Evolutionary conservation across 2,797 vertebrate species (phyloP).

Genomic region (Pangasius djambal): DNA sequence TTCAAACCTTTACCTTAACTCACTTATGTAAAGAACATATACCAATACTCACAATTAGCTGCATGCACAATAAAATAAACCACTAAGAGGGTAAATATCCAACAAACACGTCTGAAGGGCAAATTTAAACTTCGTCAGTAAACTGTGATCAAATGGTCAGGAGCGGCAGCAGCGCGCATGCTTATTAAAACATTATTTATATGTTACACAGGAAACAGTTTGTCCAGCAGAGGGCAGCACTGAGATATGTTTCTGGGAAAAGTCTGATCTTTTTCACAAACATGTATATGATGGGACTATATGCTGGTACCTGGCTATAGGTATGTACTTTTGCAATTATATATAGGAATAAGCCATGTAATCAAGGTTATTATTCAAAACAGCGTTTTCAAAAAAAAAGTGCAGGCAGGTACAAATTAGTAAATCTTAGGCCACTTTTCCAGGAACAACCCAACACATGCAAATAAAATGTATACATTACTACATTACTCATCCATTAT

Average conservation of each 20-base stretch:
- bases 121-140: not conserved
- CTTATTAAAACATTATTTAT: not conserved
- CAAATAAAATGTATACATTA: not conserved
- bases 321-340: not conserved
- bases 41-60: not conserved
- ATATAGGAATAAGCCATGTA: not conserved
- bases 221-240: not conserved
- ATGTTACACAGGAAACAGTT: not conserved
- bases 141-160: not conserved
- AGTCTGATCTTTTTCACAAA: not conserved
- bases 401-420: not conserved
- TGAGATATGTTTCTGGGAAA: not conserved
- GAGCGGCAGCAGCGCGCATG: not conserved
- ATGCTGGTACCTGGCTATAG: not conserved
- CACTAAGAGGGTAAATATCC: not conserved
- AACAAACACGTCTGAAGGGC: not conserved
- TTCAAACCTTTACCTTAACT: not conserved
- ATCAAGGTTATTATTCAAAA: not conserved
- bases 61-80: not conserved
- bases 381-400: no score
- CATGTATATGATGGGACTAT: not conserved
- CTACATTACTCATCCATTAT: not conserved
- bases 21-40: not conserved
- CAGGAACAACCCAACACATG: not conserved
- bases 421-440: not conserved